Percentiles rank a stretch among this genome's conserved stretches.
phyloP scores from a whole-genome alignment of 1,140 invertebrate genomes.

The Heliconius hermathena region DNA sequence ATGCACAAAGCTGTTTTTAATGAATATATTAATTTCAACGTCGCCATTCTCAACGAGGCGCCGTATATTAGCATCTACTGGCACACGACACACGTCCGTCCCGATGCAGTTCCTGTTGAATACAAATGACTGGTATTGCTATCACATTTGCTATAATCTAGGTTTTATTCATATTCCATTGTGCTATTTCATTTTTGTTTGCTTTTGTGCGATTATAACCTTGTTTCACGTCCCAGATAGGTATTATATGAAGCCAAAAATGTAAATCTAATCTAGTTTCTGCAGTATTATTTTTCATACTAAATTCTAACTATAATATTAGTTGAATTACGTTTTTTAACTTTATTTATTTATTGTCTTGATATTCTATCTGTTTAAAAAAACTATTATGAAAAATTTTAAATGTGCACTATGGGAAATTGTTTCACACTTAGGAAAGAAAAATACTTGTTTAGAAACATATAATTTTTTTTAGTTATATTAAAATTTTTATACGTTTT shows the following conservation, averaged over 20 bases:
- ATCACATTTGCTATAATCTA: constrained; percentile 27
- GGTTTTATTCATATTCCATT: constrained; percentile 21
- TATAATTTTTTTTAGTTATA: no score
- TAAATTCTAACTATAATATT: no score
- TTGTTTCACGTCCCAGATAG: background rate
- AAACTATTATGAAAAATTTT: no score
- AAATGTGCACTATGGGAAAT: no score
- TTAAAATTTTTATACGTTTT: no score
- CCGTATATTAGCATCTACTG: constrained; percentile 45
- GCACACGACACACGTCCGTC: constrained; percentile 75
- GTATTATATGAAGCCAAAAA: background rate
- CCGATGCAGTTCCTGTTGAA: constrained; percentile 50
- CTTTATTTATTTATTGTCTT: no score
- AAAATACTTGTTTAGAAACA: no score
- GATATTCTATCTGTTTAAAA: no score
- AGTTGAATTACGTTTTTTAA: no score
- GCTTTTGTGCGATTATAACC: background rate
- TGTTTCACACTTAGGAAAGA: no score
- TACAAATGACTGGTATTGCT: constrained; percentile 42
- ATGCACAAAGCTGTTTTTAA: constrained; percentile 10
- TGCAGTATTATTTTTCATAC: background rate
- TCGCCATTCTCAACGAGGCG: constrained; percentile 39
- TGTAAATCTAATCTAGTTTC: background rate
- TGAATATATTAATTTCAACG: constrained; percentile 25
- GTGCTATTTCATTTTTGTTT: background rate